These are phyloP conservation scores for Carapus acus DNA, from an alignment of 2,797 vertebrate genomes.

Conservation along the genomic window DNA sequence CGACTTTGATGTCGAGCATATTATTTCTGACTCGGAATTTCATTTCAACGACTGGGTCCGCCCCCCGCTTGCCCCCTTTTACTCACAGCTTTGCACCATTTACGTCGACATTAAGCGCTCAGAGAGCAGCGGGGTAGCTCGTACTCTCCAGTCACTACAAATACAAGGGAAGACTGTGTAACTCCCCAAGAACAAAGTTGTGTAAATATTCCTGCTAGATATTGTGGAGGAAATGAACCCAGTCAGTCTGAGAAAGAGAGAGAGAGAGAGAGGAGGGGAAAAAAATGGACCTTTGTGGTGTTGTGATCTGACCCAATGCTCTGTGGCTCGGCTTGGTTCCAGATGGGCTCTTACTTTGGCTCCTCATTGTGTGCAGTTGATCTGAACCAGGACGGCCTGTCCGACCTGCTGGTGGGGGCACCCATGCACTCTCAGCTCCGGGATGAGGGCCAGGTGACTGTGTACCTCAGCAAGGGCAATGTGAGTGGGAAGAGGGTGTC, in stretches of 20 bases:
- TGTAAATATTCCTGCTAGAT: conserved; percentile 38
- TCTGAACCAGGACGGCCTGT: conserved; percentile 92
- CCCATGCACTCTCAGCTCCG: conserved; percentile 95
- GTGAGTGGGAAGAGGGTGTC: conserved; percentile 92
- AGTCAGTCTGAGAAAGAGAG: conserved; percentile 26
- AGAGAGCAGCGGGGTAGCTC: conserved; percentile 34
- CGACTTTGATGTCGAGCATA: no score
- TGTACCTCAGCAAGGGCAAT: conserved; percentile 95
- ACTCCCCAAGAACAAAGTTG: conserved; percentile 24
- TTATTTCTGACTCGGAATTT: no score
- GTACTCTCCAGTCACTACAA: conserved; percentile 34
- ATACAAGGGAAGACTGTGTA: conserved; percentile 15
- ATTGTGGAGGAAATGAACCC: conserved; percentile 26
- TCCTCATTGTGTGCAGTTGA: conserved; percentile 99
- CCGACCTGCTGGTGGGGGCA: conserved; percentile 96
- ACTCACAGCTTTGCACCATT: conserved; percentile 45
- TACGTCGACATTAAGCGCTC: conserved; percentile 42
- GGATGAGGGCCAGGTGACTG: conserved; percentile 94
- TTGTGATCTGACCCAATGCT: conserved; percentile 80
- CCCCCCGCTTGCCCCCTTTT: no score
- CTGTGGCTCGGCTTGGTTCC: conserved; percentile 89
- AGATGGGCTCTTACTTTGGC: conserved; percentile 99
- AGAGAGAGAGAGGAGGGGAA: conserved; percentile 26
- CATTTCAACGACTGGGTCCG: no score
- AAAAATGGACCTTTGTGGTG: conserved; percentile 7